Percentiles rank a stretch among this genome's conserved stretches.
Evolutionary conservation across 2,113 vertebrate genomes (phyloP).

Genomic region (Scortum barcoo): DNA sequence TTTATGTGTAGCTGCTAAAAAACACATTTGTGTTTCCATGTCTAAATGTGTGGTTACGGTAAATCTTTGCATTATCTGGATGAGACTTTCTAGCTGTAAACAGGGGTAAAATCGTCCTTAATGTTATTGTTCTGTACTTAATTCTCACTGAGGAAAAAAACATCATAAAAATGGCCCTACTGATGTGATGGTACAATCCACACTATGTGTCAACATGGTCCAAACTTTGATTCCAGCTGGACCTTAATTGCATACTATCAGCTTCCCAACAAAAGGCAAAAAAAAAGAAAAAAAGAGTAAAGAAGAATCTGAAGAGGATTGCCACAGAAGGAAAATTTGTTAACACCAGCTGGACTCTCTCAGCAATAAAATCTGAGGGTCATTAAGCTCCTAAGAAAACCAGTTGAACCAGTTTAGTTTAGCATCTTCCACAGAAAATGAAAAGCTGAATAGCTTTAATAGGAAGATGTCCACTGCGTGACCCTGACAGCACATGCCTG

Average conservation of each 20-base stretch:
- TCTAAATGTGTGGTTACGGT: neutral
- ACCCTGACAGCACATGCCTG: constrained; percentile 48
- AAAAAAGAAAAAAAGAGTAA: neutral
- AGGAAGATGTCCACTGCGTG: constrained; percentile 17
- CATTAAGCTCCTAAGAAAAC: neutral
- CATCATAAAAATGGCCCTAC: neutral
- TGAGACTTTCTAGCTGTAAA: neutral
- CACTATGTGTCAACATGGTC: neutral
- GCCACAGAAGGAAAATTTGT: neutral
- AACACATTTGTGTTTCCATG: neutral
- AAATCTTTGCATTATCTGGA: neutral
- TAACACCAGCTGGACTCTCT: constrained; percentile 6
- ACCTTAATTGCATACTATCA: neutral
- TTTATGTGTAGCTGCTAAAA: neutral
- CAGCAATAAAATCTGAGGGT: constrained; percentile 8
- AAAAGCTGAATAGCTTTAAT: constrained; percentile 39
- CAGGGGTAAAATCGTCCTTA: neutral
- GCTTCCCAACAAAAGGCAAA: neutral
- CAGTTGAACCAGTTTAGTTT: constrained; percentile 24
- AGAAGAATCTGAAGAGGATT: neutral
- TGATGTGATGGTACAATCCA: neutral
- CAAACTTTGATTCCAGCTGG: neutral
- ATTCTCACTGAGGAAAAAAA: neutral
- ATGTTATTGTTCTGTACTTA: neutral
- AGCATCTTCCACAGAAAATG: constrained; percentile 32